Percentiles rank a stretch among this genome's conserved stretches.
phyloP scores from a whole-genome alignment of 1,140 invertebrate species.

The Laupala kohalensis region DNA sequence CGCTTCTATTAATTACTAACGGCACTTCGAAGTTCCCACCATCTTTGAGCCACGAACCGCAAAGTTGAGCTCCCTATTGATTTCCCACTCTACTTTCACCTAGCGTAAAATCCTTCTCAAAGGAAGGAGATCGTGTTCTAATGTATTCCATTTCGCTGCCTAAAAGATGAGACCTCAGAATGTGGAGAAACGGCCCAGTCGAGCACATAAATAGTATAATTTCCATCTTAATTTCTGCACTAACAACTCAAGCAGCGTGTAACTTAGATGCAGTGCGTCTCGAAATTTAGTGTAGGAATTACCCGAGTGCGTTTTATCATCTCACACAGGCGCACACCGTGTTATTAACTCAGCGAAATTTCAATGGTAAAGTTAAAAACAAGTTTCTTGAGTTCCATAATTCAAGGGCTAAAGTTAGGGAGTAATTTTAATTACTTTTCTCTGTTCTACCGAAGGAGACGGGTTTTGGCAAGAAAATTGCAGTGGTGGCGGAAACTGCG shows the following conservation, averaged over 20 bases:
- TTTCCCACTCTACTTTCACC: not conserved
- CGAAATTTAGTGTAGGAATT: not conserved
- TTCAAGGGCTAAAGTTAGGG: not conserved
- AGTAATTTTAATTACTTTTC: not conserved
- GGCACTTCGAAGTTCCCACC: too few species aligned
- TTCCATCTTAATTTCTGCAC: not conserved
- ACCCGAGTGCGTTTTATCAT: not conserved
- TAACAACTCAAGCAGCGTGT: not conserved
- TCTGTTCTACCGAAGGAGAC: not conserved
- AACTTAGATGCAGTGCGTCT: not conserved
- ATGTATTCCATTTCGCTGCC: not conserved
- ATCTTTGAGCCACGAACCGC: too few species aligned
- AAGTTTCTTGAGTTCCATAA: not conserved
- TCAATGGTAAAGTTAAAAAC: not conserved
- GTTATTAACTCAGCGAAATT: not conserved
- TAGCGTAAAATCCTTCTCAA: not conserved
- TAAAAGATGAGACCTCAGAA: not conserved
- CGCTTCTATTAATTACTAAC: too few species aligned
- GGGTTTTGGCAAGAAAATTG: not conserved
- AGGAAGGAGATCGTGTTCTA: not conserved
- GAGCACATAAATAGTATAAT: not conserved
- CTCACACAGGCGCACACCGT: not conserved
- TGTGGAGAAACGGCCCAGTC: not conserved
- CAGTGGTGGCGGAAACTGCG: not conserved
- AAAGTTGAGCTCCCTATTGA: too few species aligned